Percentiles rank a stretch among this genome's conserved stretches.
phyloP scores from a whole-genome alignment of 2,888 invertebrate genomes.

The Xanthorhoe spadicearia region DNA sequence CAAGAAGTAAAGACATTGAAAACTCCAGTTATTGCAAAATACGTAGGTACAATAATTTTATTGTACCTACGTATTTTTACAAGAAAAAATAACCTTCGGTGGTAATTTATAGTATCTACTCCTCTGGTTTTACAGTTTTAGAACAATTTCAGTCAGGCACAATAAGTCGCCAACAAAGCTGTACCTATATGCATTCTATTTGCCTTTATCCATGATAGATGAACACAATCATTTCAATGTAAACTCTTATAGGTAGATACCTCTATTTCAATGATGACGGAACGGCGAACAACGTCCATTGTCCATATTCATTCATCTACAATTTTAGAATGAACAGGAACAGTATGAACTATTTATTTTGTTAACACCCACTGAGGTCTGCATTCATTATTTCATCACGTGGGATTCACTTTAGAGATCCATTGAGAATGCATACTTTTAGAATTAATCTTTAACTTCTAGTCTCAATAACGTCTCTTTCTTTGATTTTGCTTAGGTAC shows the following conservation, averaged over 20 bases:
- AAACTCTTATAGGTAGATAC: slow-evolving; percentile 2
- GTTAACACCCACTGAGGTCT: slow-evolving; percentile 8
- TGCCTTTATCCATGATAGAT: too few relatives aligned
- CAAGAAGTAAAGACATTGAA: too few relatives aligned
- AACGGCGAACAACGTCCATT: slow-evolving; percentile 23
- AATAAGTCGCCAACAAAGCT: too few relatives aligned
- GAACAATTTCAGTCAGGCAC: too few relatives aligned
- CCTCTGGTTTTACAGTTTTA: too few relatives aligned
- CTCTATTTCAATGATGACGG: slow-evolving; percentile 22
- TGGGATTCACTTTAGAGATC: slow-evolving; percentile 11
- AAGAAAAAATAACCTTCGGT: too few relatives aligned
- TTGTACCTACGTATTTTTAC: too few relatives aligned
- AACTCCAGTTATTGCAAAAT: too few relatives aligned
- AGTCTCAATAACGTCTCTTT: too few relatives aligned
- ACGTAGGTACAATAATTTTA: too few relatives aligned
- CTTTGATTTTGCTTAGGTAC: too few relatives aligned
- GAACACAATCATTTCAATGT: neutral
- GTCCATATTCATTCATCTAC: slow-evolving; percentile 18
- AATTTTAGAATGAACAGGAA: slow-evolving; percentile 23
- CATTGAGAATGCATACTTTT: neutral
- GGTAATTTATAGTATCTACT: too few relatives aligned
- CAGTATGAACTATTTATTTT: slow-evolving; percentile 19
- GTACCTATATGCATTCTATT: neutral
- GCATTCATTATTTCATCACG: slow-evolving; percentile 9
- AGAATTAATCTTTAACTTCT: neutral